A percentile compares a stretch with the other conserved stretches of the same genome.
phyloP scores from a whole-genome alignment of 2,797 vertebrate genomes.

The Pterois miles region DNA sequence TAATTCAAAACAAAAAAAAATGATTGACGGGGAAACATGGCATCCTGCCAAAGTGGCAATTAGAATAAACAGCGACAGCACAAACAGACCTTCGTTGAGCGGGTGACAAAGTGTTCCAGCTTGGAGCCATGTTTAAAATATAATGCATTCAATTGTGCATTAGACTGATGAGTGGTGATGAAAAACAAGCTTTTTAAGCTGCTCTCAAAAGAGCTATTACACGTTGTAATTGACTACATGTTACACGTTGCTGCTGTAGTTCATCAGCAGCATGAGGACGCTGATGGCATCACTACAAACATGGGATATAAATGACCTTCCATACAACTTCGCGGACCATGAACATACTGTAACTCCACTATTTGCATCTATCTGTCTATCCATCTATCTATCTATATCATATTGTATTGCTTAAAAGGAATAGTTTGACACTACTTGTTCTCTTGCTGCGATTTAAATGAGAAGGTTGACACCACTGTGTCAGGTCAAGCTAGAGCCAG shows the following conservation, averaged over 20 bases:
- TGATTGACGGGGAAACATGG: constrained; percentile 4
- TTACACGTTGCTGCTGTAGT: background rate
- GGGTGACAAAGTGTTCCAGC: constrained; percentile 4
- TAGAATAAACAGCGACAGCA: constrained; percentile 13
- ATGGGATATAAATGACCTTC: background rate
- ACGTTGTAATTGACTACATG: background rate
- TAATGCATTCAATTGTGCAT: background rate
- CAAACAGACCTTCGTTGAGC: constrained; percentile 13
- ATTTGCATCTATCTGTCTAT: too few relatives aligned
- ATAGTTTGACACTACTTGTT: background rate
- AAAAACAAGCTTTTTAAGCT: background rate
- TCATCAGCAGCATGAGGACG: background rate
- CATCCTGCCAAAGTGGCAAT: constrained; percentile 22
- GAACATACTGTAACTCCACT: background rate
- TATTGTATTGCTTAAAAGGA: background rate
- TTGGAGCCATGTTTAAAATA: constrained; percentile 5
- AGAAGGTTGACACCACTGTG: background rate
- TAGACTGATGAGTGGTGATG: background rate
- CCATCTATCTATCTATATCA: too few relatives aligned
- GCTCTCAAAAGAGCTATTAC: background rate
- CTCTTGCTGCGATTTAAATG: background rate
- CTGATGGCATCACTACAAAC: background rate
- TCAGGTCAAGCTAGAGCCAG: background rate
- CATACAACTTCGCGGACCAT: background rate
- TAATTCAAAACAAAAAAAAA: background rate